A percentile compares a stretch with the other conserved stretches of the same genome.
Conservation (phyloP, 35 echinoderm and acorn worm genomes). For the Antedon bifida region DNA sequence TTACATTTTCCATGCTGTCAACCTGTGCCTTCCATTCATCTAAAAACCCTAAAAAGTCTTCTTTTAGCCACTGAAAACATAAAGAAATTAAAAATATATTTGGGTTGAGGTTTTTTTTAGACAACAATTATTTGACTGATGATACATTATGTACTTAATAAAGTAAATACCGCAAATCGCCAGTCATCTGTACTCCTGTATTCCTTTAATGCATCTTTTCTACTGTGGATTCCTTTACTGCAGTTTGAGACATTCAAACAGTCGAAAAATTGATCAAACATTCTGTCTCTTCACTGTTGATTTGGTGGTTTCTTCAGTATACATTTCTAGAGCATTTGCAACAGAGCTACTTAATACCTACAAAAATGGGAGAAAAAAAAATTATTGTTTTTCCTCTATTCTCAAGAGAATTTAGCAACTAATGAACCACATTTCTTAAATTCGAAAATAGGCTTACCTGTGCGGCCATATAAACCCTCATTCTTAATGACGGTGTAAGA, state of each 20-base stretch:
- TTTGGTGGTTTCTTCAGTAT: neutral
- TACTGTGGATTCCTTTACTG: neutral
- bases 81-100: neutral
- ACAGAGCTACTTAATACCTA: slow-evolving; percentile 16
- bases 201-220: slow-evolving; percentile 7
- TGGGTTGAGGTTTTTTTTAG: neutral
- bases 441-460: neutral
- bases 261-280: slow-evolving; percentile 20
- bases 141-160: neutral
- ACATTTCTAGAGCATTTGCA: slow-evolving; percentile 21
- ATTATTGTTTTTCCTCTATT: neutral
- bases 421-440: neutral
- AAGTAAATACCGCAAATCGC: slow-evolving; percentile 9
- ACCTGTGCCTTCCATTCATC: neutral
- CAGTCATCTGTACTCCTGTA: slow-evolving; percentile 13
- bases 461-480: slow-evolving; percentile 29
- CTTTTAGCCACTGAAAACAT: neutral
- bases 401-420: neutral
- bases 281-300: slow-evolving; percentile 13
- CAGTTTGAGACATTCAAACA: neutral
- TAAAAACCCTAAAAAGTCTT: slow-evolving; percentile 3
- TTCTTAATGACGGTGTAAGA: slow-evolving; percentile 20
- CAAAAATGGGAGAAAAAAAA: neutral
- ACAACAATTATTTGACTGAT: no score
- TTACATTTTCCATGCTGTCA: neutral